Conservation (phyloP, 2,113 vertebrate species). For the Macroglossus sobrinus region DNA sequence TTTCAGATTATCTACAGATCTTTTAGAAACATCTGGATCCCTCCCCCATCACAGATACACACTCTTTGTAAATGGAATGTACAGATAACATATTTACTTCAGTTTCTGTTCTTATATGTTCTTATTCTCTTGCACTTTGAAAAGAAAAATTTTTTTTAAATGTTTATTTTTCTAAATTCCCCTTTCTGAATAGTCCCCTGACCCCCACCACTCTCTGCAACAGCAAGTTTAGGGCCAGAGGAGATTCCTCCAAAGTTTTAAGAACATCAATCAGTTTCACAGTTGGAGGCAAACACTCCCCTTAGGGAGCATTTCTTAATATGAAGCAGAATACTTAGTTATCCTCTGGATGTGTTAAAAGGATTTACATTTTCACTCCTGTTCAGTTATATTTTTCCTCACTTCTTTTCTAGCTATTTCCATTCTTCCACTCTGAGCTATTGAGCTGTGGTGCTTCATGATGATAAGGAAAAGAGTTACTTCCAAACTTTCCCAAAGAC, state of each 20-base stretch:
- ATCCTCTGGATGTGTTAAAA: not conserved
- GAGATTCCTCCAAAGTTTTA: not conserved
- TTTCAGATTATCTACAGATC: not conserved
- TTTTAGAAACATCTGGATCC: not conserved
- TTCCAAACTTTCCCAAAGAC: not conserved
- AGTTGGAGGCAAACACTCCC: conserved; percentile 32
- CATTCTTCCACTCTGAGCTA: not conserved
- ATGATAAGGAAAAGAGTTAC: not conserved
- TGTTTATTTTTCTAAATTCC: not conserved
- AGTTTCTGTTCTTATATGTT: not conserved
- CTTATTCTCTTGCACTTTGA: not conserved
- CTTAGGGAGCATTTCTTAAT: conserved; percentile 23
- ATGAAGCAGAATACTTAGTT: not conserved
- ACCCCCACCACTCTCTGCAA: not conserved
- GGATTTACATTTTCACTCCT: not conserved
- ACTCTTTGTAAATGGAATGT: not conserved
- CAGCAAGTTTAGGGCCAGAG: not conserved
- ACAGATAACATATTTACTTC: not conserved
- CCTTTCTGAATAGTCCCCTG: not conserved
- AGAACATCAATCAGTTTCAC: conserved; percentile 42
- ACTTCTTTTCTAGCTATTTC: not conserved
- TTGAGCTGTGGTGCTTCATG: not conserved
- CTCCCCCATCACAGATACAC: not conserved
- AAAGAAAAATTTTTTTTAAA: not conserved
- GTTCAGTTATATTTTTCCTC: not conserved